Evolutionary conservation across 2,888 invertebrate species (phyloP), one percentile per base, ranked within the genome.

Genomic region (Tachystola acroxantha): DNA sequence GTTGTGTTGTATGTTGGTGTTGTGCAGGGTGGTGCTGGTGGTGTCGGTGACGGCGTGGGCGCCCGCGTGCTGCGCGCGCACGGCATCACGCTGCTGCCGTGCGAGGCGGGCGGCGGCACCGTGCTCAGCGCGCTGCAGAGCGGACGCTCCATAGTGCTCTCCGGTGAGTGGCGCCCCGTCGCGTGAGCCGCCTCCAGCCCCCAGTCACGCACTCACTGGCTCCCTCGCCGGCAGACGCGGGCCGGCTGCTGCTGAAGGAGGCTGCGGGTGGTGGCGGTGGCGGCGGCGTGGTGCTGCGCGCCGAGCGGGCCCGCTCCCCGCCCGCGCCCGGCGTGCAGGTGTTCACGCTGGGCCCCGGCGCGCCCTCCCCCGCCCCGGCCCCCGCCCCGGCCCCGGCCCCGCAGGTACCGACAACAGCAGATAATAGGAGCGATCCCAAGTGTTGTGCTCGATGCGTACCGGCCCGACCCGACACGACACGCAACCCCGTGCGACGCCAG

Each of bases 21-120:
- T 25, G 25, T 7, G 25, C 10, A 26, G 16, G 7, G 10, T 14
- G 30, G 16, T n/a, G n/a, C 10, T 39, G 14, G 25, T 26, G 7
- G 40, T 35, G 13, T 44, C 37, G 27, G 7, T 13, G 26, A 25
- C 7, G 24, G 29, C 10, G 12, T 20, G 14, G 22, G 37, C 35
- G 19, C 27, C 38, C 32, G 38, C 32, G 87, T 96, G 74, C 87
- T 96, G 41, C 93, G 95, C 67, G 90, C 91, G 51, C 95, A 96
- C 77, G 96, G 96, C 44, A 95, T 96, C 59, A 93, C 94, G 30
- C 93, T 96, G 91, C 89, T 96, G 66, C 93, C 95, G 34, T 88
- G 91, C 12, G 96, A 96, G 68, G 96, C 96, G 68, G 91, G 92
- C 50, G 88, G 81, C 58, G 69, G 90, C 84, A 75, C 93, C 82